phyloP scores from a whole-genome alignment of 2,113 vertebrate genomes.

The Glaucomys volans region DNA sequence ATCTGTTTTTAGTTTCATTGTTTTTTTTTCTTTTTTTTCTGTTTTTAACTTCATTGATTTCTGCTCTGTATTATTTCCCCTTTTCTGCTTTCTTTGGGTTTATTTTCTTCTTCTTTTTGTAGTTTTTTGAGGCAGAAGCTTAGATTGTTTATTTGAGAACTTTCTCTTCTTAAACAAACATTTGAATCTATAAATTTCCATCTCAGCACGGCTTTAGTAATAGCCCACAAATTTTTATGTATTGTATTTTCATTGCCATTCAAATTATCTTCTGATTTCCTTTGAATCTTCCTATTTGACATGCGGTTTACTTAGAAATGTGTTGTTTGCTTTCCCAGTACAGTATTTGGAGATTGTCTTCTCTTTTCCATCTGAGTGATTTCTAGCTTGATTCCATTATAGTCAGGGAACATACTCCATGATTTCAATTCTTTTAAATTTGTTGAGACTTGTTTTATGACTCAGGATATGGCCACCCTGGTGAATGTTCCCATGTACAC shows the following conservation, averaged over 20 bases:
- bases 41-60: slow-evolving; percentile 27
- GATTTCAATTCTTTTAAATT: slow-evolving; percentile 37
- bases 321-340: not conserved
- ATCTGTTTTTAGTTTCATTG: not conserved
- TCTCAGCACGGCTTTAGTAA: not conserved
- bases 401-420: slow-evolving; percentile 12
- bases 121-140: not conserved
- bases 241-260: not conserved
- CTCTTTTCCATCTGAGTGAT: slow-evolving; percentile 1
- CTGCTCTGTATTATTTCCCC: slow-evolving; percentile 16
- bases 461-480: not conserved
- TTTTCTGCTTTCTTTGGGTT: slow-evolving; percentile 8
- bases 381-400: slow-evolving; percentile 27
- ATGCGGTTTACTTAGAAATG: not conserved
- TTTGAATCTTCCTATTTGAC: slow-evolving; percentile 5
- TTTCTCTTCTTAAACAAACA: slow-evolving; percentile 35
- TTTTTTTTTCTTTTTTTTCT: not conserved
- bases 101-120: not conserved
- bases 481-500: not conserved
- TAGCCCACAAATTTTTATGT: not conserved
- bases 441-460: slow-evolving; percentile 12
- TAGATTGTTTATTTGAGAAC: not conserved
- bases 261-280: slow-evolving; percentile 15
- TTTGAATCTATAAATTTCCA: not conserved
- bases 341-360: not conserved